phyloP scores from a whole-genome alignment of 2,113 vertebrate genomes.

The Anolis carolinensis region DNA sequence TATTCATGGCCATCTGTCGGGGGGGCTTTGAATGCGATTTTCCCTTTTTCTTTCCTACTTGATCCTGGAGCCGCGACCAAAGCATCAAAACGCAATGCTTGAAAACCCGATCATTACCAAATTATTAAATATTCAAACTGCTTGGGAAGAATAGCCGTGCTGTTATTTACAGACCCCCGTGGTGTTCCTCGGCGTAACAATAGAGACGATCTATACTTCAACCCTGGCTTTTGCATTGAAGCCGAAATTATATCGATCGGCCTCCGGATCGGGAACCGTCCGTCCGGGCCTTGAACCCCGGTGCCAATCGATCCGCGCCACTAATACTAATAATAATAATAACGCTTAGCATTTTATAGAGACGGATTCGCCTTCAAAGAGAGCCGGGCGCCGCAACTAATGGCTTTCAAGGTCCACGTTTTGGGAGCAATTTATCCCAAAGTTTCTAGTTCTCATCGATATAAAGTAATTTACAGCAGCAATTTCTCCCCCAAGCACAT shows the following conservation, averaged over 20 bases:
- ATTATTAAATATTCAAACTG: neutral
- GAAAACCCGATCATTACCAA: neutral
- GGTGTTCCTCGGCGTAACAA: neutral
- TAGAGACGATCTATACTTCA: neutral
- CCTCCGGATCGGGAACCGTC: conserved; percentile 6
- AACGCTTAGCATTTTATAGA: neutral
- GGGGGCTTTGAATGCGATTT: too few species aligned
- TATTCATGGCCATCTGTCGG: too few species aligned
- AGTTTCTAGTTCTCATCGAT: neutral
- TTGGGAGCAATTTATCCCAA: conserved; percentile 19
- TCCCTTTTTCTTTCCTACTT: neutral
- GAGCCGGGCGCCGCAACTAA: conserved; percentile 1
- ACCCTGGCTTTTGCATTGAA: conserved; percentile 27
- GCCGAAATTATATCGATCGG: conserved; percentile 20
- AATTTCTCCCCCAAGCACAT: neutral
- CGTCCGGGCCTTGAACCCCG: neutral
- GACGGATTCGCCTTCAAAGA: neutral
- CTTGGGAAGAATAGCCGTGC: neutral
- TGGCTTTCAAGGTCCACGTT: neutral
- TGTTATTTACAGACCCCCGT: neutral
- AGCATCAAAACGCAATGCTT: conserved; percentile 4
- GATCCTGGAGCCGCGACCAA: neutral
- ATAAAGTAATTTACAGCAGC: neutral
- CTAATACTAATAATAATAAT: accelerated
- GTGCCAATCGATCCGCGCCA: neutral